Percentiles rank a stretch among this genome's conserved stretches.
These are phyloP conservation scores for Euplagia quadripunctaria DNA, from an alignment of 2,888 invertebrate species.

Conservation along the genomic window DNA sequence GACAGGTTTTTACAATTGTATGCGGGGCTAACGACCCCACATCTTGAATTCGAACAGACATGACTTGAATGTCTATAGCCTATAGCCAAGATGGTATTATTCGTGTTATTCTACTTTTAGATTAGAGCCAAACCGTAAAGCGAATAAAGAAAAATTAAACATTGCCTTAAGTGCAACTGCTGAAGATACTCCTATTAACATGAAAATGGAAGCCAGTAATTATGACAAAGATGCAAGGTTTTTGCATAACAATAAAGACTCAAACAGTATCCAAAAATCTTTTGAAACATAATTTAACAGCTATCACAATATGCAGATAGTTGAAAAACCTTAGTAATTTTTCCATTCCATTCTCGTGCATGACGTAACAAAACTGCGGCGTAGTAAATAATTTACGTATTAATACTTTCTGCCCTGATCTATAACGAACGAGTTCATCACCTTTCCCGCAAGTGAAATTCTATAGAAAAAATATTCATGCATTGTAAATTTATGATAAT, in stretches of 20 bases:
- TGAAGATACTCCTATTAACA: neutral
- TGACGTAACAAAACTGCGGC: slow-evolving; percentile 40
- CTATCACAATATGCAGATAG: neutral
- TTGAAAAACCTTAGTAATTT: neutral
- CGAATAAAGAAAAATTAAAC: too few relatives aligned
- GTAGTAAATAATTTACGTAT: slow-evolving; percentile 38
- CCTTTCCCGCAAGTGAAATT: slow-evolving; percentile 45
- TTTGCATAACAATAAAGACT: neutral
- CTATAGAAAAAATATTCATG: slow-evolving; percentile 53
- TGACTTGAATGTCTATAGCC: too few relatives aligned
- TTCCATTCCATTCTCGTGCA: neutral
- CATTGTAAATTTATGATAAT: slow-evolving; percentile 50
- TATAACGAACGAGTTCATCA: slow-evolving; percentile 42
- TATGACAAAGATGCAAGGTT: neutral
- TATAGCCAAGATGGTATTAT: too few relatives aligned
- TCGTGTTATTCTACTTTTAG: too few relatives aligned
- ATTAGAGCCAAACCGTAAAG: too few relatives aligned
- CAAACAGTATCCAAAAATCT: neutral
- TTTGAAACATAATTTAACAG: neutral
- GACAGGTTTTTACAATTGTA: too few relatives aligned
- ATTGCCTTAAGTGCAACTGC: too few relatives aligned
- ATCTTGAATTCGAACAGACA: too few relatives aligned
- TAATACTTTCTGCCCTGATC: slow-evolving; percentile 41
- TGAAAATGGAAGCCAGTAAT: neutral
- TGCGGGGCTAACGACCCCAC: too few relatives aligned